Conservation (phyloP, 2,888 invertebrate genomes). For the Raillietiella orientalis region DNA sequence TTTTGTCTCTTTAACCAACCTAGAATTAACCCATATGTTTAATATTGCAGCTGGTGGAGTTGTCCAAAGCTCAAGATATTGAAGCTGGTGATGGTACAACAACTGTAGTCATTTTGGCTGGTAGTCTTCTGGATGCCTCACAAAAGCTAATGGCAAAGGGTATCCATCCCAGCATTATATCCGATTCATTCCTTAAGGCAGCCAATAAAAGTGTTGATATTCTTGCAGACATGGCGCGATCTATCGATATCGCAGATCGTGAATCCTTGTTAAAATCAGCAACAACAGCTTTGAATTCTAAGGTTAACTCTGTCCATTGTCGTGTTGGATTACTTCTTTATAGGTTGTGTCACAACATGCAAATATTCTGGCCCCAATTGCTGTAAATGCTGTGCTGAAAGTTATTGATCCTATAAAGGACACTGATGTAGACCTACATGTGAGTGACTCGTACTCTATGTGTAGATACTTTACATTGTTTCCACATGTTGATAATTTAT, state of each 20-base stretch:
- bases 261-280: conserved; percentile 70
- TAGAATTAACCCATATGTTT: no score
- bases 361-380: conserved; percentile 71
- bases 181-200: conserved; percentile 76
- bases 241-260: conserved; percentile 52
- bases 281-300: conserved; percentile 90
- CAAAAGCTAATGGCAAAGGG: conserved; percentile 69
- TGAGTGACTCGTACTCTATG: conserved; percentile 9
- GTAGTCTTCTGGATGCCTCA: conserved; percentile 73
- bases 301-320: conserved; percentile 23
- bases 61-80: conserved; percentile 91
- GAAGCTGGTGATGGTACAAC: conserved; percentile 99
- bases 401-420: conserved; percentile 37
- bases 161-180: conserved; percentile 88
- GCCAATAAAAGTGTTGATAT: conserved; percentile 33
- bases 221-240: conserved; percentile 46
- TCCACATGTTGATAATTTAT: conserved; percentile 3
- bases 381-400: conserved; percentile 81
- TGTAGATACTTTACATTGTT: background rate
- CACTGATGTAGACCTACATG: conserved; percentile 48
- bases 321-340: conserved; percentile 6
- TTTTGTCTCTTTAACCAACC: no score
- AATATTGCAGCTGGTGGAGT: conserved; percentile 48
- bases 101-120: conserved; percentile 88
- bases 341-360: conserved; percentile 91